Percentiles rank a stretch among this genome's conserved stretches.
These are phyloP conservation scores for Halocaridina rubra DNA, from an alignment of 2,888 invertebrate species.

Conservation along the genomic window DNA sequence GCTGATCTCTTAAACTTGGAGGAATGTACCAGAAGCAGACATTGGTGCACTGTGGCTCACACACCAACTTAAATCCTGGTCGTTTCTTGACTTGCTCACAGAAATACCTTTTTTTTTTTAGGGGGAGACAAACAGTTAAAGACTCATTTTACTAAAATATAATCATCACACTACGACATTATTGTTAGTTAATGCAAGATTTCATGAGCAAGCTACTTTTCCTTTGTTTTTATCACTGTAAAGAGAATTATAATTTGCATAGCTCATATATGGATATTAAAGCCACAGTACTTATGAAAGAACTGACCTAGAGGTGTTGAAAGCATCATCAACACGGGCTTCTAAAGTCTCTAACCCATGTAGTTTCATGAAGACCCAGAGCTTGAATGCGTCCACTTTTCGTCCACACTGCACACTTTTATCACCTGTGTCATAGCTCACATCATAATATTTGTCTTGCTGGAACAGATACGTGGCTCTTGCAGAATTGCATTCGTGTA, in stretches of 20 bases:
- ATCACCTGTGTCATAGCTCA: constrained; percentile 83
- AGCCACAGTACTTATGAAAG: too few species aligned
- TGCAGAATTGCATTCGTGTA: constrained; percentile 78
- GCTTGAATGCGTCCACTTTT: constrained; percentile 91
- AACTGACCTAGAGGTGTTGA: constrained; percentile 68
- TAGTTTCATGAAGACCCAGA: constrained; percentile 93
- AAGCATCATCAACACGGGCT: constrained; percentile 75
- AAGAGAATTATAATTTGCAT: too few species aligned
- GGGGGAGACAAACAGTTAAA: too few species aligned
- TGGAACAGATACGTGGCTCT: constrained; percentile 84
- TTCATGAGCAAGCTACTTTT: too few species aligned
- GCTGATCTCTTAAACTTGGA: constrained; percentile 70
- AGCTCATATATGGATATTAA: too few species aligned
- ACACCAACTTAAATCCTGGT: constrained; percentile 76
- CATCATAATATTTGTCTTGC: constrained; percentile 86
- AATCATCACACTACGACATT: too few species aligned
- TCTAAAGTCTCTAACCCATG: constrained; percentile 76
- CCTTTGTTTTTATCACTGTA: too few species aligned
- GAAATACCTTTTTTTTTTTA: constrained; percentile 74
- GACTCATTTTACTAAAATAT: too few species aligned
- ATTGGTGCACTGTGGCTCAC: constrained; percentile 80
- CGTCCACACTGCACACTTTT: constrained; percentile 92
- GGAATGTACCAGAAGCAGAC: constrained; percentile 92
- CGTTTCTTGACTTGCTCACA: constrained; percentile 63
- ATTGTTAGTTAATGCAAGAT: too few species aligned